phyloP scores from a whole-genome alignment of 2,888 invertebrate genomes.

The Saturnia pavonia region DNA sequence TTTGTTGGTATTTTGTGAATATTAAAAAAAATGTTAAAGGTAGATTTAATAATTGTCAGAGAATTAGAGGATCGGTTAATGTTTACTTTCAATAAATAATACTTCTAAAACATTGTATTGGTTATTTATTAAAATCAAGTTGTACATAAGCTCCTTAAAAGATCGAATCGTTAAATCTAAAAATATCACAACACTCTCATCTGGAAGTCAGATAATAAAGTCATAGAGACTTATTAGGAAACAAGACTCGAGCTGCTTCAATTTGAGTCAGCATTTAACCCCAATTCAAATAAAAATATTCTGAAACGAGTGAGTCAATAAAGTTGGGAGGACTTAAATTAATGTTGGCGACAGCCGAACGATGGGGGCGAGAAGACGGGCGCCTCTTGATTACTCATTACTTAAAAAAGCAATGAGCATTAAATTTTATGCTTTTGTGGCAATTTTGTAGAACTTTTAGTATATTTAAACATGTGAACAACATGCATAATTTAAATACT shows the following conservation, averaged over 20 bases:
- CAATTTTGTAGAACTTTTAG: background rate
- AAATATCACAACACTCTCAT: constrained; percentile 9
- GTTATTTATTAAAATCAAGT: background rate
- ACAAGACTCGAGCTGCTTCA: constrained; percentile 25
- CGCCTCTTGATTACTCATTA: constrained; percentile 55
- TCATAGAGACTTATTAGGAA: constrained; percentile 17
- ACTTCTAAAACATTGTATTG: too few relatives aligned
- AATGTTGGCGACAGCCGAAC: constrained; percentile 45
- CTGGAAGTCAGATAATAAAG: constrained; percentile 16
- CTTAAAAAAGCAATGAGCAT: constrained; percentile 14
- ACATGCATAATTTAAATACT: too few relatives aligned
- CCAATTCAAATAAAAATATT: constrained; percentile 49
- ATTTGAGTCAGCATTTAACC: constrained; percentile 46
- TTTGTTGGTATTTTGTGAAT: too few relatives aligned
- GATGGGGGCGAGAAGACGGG: constrained; percentile 36
- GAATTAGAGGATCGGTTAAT: too few relatives aligned
- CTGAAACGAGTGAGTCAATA: constrained; percentile 53
- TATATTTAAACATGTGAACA: background rate
- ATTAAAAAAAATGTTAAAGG: too few relatives aligned
- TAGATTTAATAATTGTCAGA: too few relatives aligned
- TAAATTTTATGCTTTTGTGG: background rate
- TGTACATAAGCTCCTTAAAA: background rate
- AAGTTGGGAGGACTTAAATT: constrained; percentile 44
- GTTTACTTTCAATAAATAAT: too few relatives aligned
- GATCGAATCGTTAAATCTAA: constrained; percentile 9